phyloP scores from a whole-genome alignment of 2,113 vertebrate genomes.

The Brienomyrus brachyistius region DNA sequence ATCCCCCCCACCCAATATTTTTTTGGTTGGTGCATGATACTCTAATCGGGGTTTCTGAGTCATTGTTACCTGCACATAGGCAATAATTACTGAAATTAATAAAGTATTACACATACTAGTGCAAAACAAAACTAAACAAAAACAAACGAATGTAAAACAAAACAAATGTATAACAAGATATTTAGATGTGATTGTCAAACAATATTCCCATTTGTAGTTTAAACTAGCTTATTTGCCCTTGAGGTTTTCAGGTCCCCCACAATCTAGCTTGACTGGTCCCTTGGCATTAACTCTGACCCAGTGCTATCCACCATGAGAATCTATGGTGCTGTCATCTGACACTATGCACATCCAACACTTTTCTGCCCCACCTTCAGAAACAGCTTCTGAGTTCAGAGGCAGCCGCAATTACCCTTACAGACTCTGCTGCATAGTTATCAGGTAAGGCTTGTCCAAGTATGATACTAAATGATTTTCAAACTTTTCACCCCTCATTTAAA shows the following conservation, averaged over 20 bases:
- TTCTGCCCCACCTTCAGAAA: background rate
- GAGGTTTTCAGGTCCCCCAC: background rate
- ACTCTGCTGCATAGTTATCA: background rate
- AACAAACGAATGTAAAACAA: no score
- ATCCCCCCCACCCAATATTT: background rate
- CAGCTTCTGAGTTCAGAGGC: background rate
- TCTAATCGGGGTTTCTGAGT: background rate
- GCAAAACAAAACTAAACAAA: background rate
- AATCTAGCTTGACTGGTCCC: background rate
- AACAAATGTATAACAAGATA: background rate
- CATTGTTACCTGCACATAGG: background rate
- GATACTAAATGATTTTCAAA: background rate
- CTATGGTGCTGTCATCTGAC: background rate
- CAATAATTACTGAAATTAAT: background rate
- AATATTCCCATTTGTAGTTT: background rate
- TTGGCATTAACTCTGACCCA: background rate
- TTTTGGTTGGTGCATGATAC: background rate
- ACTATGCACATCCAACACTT: background rate
- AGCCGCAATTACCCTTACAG: background rate
- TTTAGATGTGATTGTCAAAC: background rate
- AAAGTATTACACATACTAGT: background rate
- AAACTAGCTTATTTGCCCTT: background rate
- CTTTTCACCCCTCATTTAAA: background rate
- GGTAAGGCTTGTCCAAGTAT: background rate
- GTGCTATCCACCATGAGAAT: background rate